A percentile compares a stretch with the other conserved stretches of the same genome.
Conservation (phyloP, 2,888 invertebrate genomes). For the Empis livida region DNA sequence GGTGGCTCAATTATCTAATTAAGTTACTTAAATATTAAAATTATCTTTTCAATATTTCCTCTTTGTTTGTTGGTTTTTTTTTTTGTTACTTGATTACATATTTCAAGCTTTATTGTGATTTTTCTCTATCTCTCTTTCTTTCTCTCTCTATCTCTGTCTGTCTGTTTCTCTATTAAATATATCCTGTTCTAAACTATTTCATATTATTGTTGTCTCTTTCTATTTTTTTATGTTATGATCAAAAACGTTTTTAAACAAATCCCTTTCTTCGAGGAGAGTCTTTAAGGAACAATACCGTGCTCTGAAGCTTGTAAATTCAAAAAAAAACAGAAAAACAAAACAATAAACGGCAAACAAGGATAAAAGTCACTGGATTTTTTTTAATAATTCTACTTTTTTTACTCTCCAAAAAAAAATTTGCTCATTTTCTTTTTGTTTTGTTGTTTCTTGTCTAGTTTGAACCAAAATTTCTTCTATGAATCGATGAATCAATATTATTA, state of each 20-base stretch:
- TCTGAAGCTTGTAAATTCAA: constrained; percentile 15
- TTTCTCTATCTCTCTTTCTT: constrained; percentile 1
- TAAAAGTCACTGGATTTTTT: not conserved
- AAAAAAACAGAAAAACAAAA: no score
- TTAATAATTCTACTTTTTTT: not conserved
- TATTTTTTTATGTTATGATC: not conserved
- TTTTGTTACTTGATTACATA: no score
- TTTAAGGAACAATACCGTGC: constrained; percentile 36
- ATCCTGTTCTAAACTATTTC: constrained; percentile 12
- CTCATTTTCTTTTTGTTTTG: not conserved
- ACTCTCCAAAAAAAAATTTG: not conserved
- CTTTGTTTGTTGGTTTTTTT: not conserved
- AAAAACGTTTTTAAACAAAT: no score
- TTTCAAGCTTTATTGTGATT: not conserved
- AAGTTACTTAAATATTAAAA: not conserved
- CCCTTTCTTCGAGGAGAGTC: no score
- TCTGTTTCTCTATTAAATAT: no score
- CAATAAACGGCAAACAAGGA: no score
- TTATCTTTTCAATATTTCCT: no score
- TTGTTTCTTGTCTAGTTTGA: constrained; percentile 26
- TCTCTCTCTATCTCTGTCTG: constrained; percentile 6
- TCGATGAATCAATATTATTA: constrained; percentile 18
- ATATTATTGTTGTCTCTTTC: constrained; percentile 3
- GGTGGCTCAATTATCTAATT: no score
- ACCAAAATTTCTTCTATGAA: constrained; percentile 38